Evolutionary conservation across 1,140 invertebrate species (phyloP).

Genomic region (Neelides sp.): DNA sequence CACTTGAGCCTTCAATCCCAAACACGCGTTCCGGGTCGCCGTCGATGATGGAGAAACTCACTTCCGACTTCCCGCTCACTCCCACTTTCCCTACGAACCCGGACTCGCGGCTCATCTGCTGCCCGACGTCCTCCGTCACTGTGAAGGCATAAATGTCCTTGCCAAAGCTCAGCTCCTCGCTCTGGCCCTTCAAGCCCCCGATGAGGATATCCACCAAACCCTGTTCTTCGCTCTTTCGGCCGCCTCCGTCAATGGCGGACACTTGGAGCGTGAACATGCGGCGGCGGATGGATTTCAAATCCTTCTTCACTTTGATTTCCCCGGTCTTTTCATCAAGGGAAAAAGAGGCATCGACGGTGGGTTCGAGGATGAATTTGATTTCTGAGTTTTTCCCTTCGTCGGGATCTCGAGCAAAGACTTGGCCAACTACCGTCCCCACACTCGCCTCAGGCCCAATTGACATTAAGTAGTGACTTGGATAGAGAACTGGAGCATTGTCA

Average conservation of each 20-base stretch:
- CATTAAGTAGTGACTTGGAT: constrained; percentile 67
- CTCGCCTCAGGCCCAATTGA: constrained; percentile 50
- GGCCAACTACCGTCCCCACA: constrained; percentile 51
- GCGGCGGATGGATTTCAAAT: constrained; percentile 41
- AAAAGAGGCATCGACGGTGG: constrained; percentile 62
- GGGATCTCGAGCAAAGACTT: constrained; percentile 60
- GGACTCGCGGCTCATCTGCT: constrained; percentile 65
- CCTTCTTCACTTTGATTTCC: constrained; percentile 51
- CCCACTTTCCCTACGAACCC: constrained; percentile 54
- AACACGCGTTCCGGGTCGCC: constrained; percentile 70
- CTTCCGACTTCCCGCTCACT: constrained; percentile 56
- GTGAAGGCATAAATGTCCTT: constrained; percentile 15
- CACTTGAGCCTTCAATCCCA: constrained; percentile 60
- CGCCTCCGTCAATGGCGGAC: constrained; percentile 64
- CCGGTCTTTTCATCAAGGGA: constrained; percentile 61
- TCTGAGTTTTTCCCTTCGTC: constrained; percentile 72
- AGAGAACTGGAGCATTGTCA: constrained; percentile 77
- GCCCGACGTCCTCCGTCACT: constrained; percentile 42
- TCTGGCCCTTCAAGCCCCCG: constrained; percentile 41
- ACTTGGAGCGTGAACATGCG: constrained; percentile 56
- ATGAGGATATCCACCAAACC: constrained; percentile 70
- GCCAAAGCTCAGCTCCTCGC: constrained; percentile 27
- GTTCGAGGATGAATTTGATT: constrained; percentile 60
- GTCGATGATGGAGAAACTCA: constrained; percentile 65
- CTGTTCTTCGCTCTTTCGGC: constrained; percentile 52